phyloP scores from a whole-genome alignment of 2,797 vertebrate genomes.

The Danio aesculapii region DNA sequence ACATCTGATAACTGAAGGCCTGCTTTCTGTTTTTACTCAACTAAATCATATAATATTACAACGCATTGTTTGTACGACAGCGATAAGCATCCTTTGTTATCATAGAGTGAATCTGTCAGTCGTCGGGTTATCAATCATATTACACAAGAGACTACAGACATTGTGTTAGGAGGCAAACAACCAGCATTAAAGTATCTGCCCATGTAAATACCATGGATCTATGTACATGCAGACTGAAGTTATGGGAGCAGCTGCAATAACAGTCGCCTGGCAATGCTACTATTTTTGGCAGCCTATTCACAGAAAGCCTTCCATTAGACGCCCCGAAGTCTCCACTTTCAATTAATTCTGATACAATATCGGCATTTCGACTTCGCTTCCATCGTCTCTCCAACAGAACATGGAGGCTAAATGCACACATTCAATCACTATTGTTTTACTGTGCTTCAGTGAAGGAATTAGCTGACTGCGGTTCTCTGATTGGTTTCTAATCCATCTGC shows the following conservation, averaged over 20 bases:
- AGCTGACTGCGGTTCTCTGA: constrained; percentile 13
- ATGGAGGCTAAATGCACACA: neutral
- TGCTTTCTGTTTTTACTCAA: constrained; percentile 27
- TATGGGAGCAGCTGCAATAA: constrained; percentile 62
- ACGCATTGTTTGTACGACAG: constrained; percentile 23
- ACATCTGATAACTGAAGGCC: constrained; percentile 14
- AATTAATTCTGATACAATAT: constrained; percentile 62
- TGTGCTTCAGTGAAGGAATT: constrained; percentile 1
- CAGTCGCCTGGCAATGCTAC: constrained; percentile 52
- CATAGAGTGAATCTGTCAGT: constrained; percentile 26
- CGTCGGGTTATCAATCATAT: constrained; percentile 44
- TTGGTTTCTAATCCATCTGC: constrained; percentile 44
- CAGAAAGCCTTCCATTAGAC: constrained; percentile 56
- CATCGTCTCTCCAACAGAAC: constrained; percentile 1
- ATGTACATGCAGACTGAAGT: constrained; percentile 55
- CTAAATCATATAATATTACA: constrained; percentile 21
- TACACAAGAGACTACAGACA: constrained; percentile 28
- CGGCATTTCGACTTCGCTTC: constrained; percentile 25
- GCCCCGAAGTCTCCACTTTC: constrained; percentile 58
- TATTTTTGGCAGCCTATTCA: constrained; percentile 60
- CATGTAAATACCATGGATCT: constrained; percentile 53
- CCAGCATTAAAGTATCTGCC: constrained; percentile 49
- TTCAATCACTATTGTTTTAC: constrained; percentile 34
- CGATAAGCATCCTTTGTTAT: constrained; percentile 26
- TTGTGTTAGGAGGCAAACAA: constrained; percentile 45